These are phyloP conservation scores for Sclerurus mexicanus DNA, from an alignment of 2,113 vertebrate genomes.

Conservation along the genomic window DNA sequence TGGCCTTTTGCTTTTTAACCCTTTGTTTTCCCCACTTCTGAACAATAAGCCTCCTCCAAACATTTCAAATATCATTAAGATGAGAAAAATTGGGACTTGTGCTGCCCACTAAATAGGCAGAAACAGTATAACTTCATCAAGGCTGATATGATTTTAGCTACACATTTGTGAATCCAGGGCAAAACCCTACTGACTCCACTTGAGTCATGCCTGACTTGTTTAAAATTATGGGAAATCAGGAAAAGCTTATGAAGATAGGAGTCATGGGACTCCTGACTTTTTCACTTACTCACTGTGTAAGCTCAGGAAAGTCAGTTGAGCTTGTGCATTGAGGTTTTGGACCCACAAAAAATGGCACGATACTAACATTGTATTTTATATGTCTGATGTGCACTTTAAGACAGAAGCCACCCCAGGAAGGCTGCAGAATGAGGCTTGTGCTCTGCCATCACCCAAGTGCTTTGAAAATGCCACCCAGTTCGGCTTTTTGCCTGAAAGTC, in stretches of 20 bases:
- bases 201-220: background rate
- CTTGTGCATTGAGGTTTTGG: background rate
- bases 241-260: background rate
- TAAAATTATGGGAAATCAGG: background rate
- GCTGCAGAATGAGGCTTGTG: background rate
- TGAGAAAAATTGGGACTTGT: background rate
- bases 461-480: constrained; percentile 27
- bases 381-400: background rate
- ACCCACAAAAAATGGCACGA: background rate
- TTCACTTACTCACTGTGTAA: background rate
- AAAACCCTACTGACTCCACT: background rate
- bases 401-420: background rate
- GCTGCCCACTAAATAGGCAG: background rate
- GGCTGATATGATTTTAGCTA: background rate
- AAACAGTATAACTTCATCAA: background rate
- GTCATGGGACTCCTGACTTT: background rate
- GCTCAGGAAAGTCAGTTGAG: background rate
- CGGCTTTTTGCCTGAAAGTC: background rate
- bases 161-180: background rate
- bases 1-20: background rate
- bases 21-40: background rate
- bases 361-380: background rate
- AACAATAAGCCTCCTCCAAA: background rate
- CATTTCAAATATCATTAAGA: background rate
- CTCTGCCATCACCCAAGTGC: background rate